phyloP scores from a whole-genome alignment of 2,797 vertebrate species.

The Dermochelys coriacea region DNA sequence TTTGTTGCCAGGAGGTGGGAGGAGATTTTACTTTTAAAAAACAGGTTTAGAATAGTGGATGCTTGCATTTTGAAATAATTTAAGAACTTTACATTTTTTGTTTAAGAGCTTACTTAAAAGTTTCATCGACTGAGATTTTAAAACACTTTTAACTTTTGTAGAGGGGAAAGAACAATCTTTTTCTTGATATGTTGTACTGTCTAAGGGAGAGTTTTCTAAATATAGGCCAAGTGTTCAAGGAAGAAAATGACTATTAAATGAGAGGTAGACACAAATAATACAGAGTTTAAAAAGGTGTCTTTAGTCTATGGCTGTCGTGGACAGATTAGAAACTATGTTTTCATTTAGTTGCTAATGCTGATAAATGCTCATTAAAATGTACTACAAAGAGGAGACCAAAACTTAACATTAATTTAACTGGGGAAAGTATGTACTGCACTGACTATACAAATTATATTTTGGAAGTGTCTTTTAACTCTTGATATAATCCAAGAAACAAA shows the following conservation, averaged over 20 bases:
- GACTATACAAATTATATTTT: rapidly evolving
- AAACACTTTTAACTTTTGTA: neutral
- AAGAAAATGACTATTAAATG: constrained; percentile 53
- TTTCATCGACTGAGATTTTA: neutral
- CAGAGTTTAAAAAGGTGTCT: constrained; percentile 5
- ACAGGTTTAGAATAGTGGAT: neutral
- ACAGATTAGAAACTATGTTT: neutral
- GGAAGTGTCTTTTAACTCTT: neutral
- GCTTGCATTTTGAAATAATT: constrained; percentile 6
- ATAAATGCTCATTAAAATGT: neutral
- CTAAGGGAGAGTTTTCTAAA: constrained; percentile 56
- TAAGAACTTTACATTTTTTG: neutral
- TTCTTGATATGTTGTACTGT: constrained; percentile 25
- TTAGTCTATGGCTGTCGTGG: constrained; percentile 53
- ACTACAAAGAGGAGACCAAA: neutral
- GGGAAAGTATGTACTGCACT: neutral
- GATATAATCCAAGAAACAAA: neutral
- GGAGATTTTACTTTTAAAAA: constrained; percentile 38
- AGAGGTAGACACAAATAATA: constrained; percentile 50
- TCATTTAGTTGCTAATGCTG: constrained; percentile 13
- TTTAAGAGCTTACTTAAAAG: neutral
- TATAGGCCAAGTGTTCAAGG: constrained; percentile 56
- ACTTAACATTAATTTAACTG: neutral
- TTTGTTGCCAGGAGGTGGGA: constrained; percentile 65
- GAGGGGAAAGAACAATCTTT: neutral